Evolutionary conservation across 2,888 invertebrate species (phyloP), one percentile per base, ranked within the genome.

Genomic region (Rugalucina vietnamica): DNA sequence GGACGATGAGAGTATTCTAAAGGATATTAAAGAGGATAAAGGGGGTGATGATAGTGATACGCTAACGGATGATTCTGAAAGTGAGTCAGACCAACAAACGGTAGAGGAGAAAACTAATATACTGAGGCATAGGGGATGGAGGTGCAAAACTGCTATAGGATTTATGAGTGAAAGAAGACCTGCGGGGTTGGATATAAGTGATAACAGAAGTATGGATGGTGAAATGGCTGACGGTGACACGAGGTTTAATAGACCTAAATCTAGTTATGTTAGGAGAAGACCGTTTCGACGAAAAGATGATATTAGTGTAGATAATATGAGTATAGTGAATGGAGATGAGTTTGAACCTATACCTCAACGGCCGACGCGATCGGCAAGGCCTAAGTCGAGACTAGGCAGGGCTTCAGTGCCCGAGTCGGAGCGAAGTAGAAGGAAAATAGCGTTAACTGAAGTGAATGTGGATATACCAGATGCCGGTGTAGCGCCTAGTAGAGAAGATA

Each of bases 121-220:
- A 34, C 76, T 72, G 29, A 85, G 82, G 70, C 87, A 86, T 70
- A 81, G 76, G 60, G 85, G 88, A 0, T 87, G 88, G 18, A 84
- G 91, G 32, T 90, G 88, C 37, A 88, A 89, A 81, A 91, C 91
- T 34, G 90, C 91, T 69, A 86, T 92, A 76, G 91, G 91, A 76
- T 92, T 91, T 88, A 84, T 89, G 81, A 88, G 84, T 74, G 83
- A 74, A 65, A 76, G 37, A 76, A 73, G 74, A 24, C 29, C 69
- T 37, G 79, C 29, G 21, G 76, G 65, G 32, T 75, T 69, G 72
- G 81, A 82, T 54, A 69, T 78, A 70, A 78, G 82, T 57, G 82
- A 84, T 32, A 85, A 88, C 79, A 80, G 82, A 75, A 85, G 76
- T 12, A 76, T 65, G 39, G 43, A 85, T 82, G 81, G 80, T 32